Evolutionary conservation across 2,888 invertebrate species (phyloP).

Genomic region (Acanthopleura granulata): DNA sequence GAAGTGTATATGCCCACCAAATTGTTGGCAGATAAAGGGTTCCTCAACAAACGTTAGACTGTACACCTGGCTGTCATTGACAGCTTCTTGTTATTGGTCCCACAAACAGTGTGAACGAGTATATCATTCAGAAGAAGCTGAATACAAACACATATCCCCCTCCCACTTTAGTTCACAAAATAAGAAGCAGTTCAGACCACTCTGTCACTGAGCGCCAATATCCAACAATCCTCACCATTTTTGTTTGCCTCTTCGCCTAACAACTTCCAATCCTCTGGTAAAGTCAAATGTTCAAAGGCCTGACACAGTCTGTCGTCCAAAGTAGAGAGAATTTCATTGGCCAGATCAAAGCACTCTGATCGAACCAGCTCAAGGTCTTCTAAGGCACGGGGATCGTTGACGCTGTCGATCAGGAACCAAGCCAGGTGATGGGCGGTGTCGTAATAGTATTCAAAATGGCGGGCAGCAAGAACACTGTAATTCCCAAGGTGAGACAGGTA

Average conservation of each 20-base stretch:
- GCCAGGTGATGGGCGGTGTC: constrained; percentile 56
- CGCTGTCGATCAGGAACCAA: constrained; percentile 55
- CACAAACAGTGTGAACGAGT: too few relatives aligned
- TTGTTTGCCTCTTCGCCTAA: constrained; percentile 42
- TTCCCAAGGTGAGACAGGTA: constrained; percentile 37
- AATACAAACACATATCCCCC: too few relatives aligned
- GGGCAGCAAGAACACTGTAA: constrained; percentile 33
- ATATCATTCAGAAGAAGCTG: too few relatives aligned
- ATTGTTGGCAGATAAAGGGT: too few relatives aligned
- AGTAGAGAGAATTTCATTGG: constrained; percentile 55
- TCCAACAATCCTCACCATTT: not conserved
- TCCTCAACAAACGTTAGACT: too few relatives aligned
- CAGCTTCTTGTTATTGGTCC: too few relatives aligned
- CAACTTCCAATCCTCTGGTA: constrained; percentile 56
- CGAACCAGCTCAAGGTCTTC: constrained; percentile 56
- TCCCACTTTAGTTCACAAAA: too few relatives aligned
- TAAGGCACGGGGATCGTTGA: constrained; percentile 47
- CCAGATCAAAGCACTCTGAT: constrained; percentile 57
- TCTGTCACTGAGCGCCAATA: too few relatives aligned
- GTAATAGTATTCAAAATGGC: constrained; percentile 45
- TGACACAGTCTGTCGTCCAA: constrained; percentile 52
- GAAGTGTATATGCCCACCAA: too few relatives aligned
- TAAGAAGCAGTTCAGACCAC: too few relatives aligned
- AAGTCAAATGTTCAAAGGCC: constrained; percentile 45
- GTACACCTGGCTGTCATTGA: too few relatives aligned